These are phyloP conservation scores for Etheostoma cragini DNA, from an alignment of 2,113 vertebrate genomes.

Conservation along the genomic window DNA sequence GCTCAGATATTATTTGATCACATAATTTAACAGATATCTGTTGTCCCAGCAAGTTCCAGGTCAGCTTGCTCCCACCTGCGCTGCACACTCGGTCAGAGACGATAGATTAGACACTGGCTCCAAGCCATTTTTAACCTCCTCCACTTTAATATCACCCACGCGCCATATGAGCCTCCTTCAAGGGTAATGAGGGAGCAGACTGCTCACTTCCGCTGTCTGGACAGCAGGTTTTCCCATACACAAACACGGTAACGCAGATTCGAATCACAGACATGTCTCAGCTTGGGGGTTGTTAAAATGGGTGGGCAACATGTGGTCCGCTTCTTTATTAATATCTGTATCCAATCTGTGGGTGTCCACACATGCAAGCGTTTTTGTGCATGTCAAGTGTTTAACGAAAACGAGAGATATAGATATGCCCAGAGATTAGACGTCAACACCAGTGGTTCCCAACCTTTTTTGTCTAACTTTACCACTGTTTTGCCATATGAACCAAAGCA, in stretches of 20 bases:
- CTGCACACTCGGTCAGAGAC: slow-evolving; percentile 1
- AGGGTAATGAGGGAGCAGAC: slow-evolving; percentile 66
- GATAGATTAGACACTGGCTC: slow-evolving; percentile 42
- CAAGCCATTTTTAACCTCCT: slow-evolving; percentile 60
- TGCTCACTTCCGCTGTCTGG: slow-evolving; percentile 74
- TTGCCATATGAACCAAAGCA: neutral
- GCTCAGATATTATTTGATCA: neutral
- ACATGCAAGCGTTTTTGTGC: neutral
- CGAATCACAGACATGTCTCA: slow-evolving; percentile 70
- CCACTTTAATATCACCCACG: slow-evolving; percentile 76
- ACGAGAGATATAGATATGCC: neutral
- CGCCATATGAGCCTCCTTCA: slow-evolving; percentile 70
- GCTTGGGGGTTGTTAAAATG: slow-evolving; percentile 50
- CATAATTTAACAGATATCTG: neutral
- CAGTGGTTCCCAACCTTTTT: neutral
- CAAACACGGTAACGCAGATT: slow-evolving; percentile 50
- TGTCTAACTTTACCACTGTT: neutral
- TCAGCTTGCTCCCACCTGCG: slow-evolving; percentile 17
- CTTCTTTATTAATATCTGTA: slow-evolving; percentile 56
- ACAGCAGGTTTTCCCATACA: slow-evolving; percentile 67
- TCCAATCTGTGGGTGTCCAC: slow-evolving; percentile 52
- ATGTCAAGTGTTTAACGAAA: neutral
- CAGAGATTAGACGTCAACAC: neutral
- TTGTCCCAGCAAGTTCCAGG: slow-evolving; percentile 9
- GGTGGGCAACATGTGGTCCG: slow-evolving; percentile 47